Conservation (phyloP, 2,113 vertebrate species). For the Silurus meridionalis region DNA sequence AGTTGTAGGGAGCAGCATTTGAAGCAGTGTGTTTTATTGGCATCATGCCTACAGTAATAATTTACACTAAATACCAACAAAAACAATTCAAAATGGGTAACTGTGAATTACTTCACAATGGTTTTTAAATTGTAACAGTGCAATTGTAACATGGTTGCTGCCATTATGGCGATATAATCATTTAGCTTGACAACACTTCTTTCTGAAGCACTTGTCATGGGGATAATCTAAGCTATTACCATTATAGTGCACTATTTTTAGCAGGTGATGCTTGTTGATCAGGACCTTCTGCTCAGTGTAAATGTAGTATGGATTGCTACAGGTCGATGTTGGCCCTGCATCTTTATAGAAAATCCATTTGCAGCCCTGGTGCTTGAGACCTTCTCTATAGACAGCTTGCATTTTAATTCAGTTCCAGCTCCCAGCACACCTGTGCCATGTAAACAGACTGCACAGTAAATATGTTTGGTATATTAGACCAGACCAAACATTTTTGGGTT, state of each 20-base stretch:
- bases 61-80: neutral
- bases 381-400: neutral
- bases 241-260: neutral
- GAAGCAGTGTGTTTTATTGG: neutral
- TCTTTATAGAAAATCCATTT: slow-evolving; percentile 28
- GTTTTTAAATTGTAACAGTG: neutral
- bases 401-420: slow-evolving; percentile 21
- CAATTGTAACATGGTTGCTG: neutral
- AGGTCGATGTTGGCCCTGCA: neutral
- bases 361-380: neutral
- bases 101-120: neutral
- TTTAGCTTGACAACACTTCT: neutral
- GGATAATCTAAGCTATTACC: neutral
- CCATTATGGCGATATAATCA: neutral
- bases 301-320: slow-evolving; percentile 15
- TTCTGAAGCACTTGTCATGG: neutral
- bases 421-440: neutral
- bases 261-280: neutral
- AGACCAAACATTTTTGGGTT: slow-evolving; percentile 31
- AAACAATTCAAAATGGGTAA: neutral
- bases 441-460: slow-evolving; percentile 13
- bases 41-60: neutral
- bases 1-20: neutral
- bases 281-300: neutral
- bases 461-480: slow-evolving; percentile 7